Evolutionary conservation across 2,113 vertebrate genomes (phyloP), one percentile per base, ranked within the genome.

Genomic region (Panthera tigris): DNA sequence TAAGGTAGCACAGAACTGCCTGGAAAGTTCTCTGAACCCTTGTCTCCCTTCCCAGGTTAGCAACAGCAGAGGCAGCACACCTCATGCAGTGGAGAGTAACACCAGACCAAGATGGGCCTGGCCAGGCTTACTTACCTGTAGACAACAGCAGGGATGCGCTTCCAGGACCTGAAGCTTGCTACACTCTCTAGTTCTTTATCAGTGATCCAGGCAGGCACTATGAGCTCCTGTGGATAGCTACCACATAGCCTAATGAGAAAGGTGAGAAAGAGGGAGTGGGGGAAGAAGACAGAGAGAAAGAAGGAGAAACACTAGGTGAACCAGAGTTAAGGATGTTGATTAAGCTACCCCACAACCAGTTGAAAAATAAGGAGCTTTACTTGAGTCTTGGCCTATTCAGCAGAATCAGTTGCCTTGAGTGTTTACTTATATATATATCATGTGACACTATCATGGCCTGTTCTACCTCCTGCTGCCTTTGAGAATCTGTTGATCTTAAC

Each of bases 111-210:
- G 4, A 50, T 25, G 39, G 0, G 25, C 18, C 71, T 33, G 15
- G 39, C 31, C 45, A 57, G 1, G 45, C 83, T 91, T 83, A 95
- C 99, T 97, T 91, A 99, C 99, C 99, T 99, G 98, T 99, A 99
- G 98, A 99, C 99, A 39, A 99, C 99, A 4, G 99, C 99, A 41
- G 99, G 99, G 99, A 99, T 99, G 96, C 99, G 99, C 97, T 99
- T 99, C 99, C 99, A 99, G 90, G 99, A 99, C 50, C 99, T 99
- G 98, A 99, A 99, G 92, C 99, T 99, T 1, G 99, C 99, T 98
- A 99, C 99, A 3, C 99, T 99, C 97, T 99, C 99, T 84, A 99
- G 99, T 98, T 99, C 99, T 97, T 99, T 99, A 98, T 99, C 99
- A 0, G 99, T 99, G 98, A 99, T 99, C 99, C 99, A 99, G 91